phyloP scores from a whole-genome alignment of 2,113 vertebrate genomes.

The Eubucco bourcierii region DNA sequence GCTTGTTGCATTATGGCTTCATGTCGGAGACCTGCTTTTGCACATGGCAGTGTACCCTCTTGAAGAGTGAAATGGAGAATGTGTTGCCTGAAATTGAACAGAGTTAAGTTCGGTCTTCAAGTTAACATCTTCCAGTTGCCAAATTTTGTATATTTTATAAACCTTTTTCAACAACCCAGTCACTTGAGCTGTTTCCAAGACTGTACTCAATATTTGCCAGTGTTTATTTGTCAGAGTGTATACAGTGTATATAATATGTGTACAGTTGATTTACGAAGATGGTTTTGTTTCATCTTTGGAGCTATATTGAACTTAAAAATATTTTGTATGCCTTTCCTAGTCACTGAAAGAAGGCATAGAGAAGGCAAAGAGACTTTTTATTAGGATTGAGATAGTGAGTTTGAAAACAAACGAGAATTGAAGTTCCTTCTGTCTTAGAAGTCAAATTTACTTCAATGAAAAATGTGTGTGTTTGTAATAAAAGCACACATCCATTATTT shows the following conservation, averaged over 20 bases:
- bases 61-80: neutral
- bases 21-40: neutral
- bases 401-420: neutral
- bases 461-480: neutral
- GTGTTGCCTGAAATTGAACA: neutral
- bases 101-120: neutral
- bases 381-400: neutral
- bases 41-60: accelerated
- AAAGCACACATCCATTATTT: neutral
- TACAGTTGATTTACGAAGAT: neutral
- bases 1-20: neutral
- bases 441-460: neutral
- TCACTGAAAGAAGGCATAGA: neutral
- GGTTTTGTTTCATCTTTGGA: conserved; percentile 4
- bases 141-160: neutral
- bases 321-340: neutral
- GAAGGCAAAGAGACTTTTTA: neutral
- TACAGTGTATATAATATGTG: conserved; percentile 4
- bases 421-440: neutral
- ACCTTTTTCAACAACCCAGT: neutral
- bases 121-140: neutral
- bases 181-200: conserved; percentile 26
- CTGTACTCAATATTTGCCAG: neutral
- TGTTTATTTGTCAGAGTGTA: conserved; percentile 40
- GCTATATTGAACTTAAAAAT: neutral